Evolutionary conservation across 2,797 vertebrate genomes (phyloP).

Genomic region (Myotis findleyi): DNA sequence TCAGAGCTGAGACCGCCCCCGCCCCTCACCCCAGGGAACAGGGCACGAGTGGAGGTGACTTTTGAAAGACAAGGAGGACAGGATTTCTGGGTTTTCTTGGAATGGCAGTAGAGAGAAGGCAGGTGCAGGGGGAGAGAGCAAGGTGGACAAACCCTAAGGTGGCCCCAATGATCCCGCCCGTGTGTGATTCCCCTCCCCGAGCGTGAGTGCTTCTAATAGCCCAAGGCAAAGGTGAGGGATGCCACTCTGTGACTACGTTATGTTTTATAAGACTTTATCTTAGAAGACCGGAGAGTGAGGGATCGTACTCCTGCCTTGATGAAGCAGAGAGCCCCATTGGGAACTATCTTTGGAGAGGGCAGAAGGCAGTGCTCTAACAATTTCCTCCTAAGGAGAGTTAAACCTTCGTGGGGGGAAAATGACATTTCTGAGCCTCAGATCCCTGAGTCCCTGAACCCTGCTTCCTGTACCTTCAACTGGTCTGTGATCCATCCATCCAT

Average conservation of each 20-base stretch:
- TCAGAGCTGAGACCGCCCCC: neutral
- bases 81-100: neutral
- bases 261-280: neutral
- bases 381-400: constrained; percentile 29
- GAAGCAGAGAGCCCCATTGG: neutral
- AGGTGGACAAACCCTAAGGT: neutral
- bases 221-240: neutral
- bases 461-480: neutral
- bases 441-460: neutral
- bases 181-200: neutral
- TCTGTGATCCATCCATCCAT: neutral
- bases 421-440: neutral
- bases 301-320: neutral
- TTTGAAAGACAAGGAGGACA: neutral
- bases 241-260: neutral
- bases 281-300: neutral
- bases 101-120: neutral
- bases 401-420: neutral
- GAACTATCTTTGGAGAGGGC: neutral
- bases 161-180: neutral
- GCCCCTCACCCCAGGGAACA: neutral
- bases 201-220: neutral
- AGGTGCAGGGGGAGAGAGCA: neutral
- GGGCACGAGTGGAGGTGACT: neutral
- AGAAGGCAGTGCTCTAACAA: neutral